Evolutionary conservation across 1,140 invertebrate genomes (phyloP), one percentile per base, ranked within the genome.

Genomic region (Leptinotarsa undecemlineata): DNA sequence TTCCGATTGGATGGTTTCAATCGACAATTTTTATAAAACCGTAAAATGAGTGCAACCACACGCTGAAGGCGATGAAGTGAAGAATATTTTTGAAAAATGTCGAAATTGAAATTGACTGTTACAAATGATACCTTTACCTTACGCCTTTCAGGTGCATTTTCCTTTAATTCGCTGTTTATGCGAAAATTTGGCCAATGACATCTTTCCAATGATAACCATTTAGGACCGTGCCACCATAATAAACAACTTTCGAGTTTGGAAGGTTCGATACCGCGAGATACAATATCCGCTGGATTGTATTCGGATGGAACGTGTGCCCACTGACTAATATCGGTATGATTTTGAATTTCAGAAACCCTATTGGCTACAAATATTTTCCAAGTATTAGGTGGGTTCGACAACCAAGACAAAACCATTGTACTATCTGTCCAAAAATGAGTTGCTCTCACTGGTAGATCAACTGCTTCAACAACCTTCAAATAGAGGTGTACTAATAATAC

Each of bases 241-340:
- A 68, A 26, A 19, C 13, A 72, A 23, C 20, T 20, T 23, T 69
- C 48, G n/a, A 74, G 20, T 20, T 71, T 6, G 11, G 48, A 17
- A 51, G 85, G 79, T 3, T 26, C 63, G n/a, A 81, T 20, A 20
- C 86, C 86, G 11, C 86, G 71, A 14, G 86, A 86, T 62, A 85
- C 72, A 13, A 85, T 74, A 79, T 87, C 86, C 1, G 85, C 84
- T 1, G 86, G 86, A 75, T 87, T 86, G 8, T 77, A 63, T 4
- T 76, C 69, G 1, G 81, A 79, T 14, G 71, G 33, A 1, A 86
- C 81, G 72, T 87, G 81, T 60, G 74, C 72, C 82, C 85, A 86
- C n/a, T 68, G 57, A 51, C 64, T 61, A 8, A 26, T 71, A n/a
- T 15, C 26, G n/a, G 83, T 84, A n/a, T 75, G 63, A 19, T 84